Evolutionary conservation across 1,140 invertebrate species (phyloP).

Genomic region (Caligus rogercresseyi): DNA sequence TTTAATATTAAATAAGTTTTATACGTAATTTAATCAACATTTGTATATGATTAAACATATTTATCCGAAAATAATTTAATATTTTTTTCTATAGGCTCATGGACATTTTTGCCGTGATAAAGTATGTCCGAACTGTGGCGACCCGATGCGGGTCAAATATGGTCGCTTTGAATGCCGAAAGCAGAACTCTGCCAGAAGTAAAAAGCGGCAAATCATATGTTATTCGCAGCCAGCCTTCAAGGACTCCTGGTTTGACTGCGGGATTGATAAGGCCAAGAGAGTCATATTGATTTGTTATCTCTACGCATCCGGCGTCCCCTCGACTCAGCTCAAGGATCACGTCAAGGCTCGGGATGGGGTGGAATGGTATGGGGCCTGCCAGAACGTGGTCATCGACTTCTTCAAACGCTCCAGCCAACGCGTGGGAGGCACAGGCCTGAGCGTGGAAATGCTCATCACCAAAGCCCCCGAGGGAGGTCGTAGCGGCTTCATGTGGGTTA

Average conservation of each 20-base stretch:
- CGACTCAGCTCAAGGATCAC: neutral
- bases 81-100: neutral
- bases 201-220: neutral
- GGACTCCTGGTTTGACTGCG: neutral
- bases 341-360: neutral
- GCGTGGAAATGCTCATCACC: neutral
- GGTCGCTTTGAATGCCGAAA: neutral
- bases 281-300: neutral
- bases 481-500: neutral
- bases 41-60: no score
- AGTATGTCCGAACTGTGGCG: neutral
- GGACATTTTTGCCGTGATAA: neutral
- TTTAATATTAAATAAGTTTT: no score
- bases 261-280: neutral
- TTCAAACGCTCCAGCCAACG: neutral
- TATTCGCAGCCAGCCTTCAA: neutral
- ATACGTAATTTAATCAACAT: no score
- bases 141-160: neutral
- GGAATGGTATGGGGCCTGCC: neutral
- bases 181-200: neutral
- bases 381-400: neutral
- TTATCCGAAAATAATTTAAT: no score
- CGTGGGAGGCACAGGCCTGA: neutral
- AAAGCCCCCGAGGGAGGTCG: neutral
- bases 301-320: neutral